Evolutionary conservation across 2,113 vertebrate species (phyloP), one percentile per base, ranked within the genome.

Genomic region (Embiotoca jacksoni): DNA sequence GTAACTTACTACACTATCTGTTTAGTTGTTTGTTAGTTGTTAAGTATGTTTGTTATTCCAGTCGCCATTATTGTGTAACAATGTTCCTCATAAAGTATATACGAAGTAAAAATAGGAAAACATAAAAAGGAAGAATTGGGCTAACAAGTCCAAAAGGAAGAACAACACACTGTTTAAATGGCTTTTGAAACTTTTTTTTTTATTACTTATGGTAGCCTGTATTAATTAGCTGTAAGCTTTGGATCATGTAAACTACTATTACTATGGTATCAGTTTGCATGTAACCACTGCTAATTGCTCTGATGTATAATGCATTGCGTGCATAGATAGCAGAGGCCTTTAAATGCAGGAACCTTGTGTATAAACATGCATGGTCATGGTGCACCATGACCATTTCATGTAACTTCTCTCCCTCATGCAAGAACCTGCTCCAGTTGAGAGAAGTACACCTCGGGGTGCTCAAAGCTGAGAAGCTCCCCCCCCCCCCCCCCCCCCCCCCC

Each of bases 251-350:
- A 23, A 23, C 23, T 23, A 23, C 23, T 23, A 23, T 23, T 23
- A 23, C 23, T 23, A 23, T 23, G 23, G 23, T 23, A 23, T 23
- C 23, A 23, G 23, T 23, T 23, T 23, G 23, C 23, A 23, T 46
- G 44, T 46, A 46, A 46, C 44, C 44, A 11, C 44, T 6, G 7
- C 44, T 46, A 46, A 46, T 11, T 46, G 44, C 44, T 50, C 77
- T 30, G 13, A 89, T 90, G 87, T 75, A 92, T 93, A 86, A 93
- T 93, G 86, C 65, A 93, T 89, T 81, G 79, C 75, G 74, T 79
- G 74, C 77, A 72, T 75, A 39, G 75, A 84, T 78, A 69, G 80
- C 64, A 46, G 46, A 7, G 13, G 70, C 32, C 67, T 89, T 81
- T 67, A 73, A 81, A 83, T 52, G 23, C 62, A 56, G 71, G 63